Conservation (phyloP, 2,113 vertebrate genomes). For the Numenius arquata region DNA sequence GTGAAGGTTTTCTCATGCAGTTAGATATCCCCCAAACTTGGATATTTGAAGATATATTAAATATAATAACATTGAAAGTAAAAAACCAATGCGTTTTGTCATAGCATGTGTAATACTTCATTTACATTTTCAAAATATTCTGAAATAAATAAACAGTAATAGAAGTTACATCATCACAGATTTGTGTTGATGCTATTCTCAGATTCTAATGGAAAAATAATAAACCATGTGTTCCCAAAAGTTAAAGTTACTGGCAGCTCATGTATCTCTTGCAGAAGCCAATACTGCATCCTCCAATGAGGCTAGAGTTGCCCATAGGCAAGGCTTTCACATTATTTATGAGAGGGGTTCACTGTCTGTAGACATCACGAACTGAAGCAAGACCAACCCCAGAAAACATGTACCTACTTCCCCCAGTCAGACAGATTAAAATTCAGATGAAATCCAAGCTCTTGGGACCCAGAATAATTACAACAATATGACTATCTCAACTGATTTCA, state of each 20-base stretch:
- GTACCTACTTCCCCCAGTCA: background rate
- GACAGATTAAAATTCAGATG: background rate
- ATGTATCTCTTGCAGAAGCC: background rate
- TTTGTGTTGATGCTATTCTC: background rate
- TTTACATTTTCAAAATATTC: background rate
- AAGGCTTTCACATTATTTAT: background rate
- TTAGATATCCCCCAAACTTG: background rate
- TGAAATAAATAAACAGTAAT: background rate
- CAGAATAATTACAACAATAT: background rate
- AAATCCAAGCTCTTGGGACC: background rate
- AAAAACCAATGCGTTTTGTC: background rate
- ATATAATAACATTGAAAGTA: background rate
- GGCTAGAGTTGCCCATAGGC: background rate
- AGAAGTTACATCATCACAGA: background rate
- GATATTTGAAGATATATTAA: background rate
- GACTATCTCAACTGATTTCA: background rate
- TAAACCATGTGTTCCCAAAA: background rate
- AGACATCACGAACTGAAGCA: background rate
- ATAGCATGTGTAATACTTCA: background rate
- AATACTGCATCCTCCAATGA: background rate
- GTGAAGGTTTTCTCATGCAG: background rate
- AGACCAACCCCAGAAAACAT: background rate
- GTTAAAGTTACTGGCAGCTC: background rate
- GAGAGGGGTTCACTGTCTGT: background rate
- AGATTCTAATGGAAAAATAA: background rate